These are phyloP conservation scores for Pandion haliaetus DNA, from an alignment of 2,113 vertebrate species.

Conservation along the genomic window DNA sequence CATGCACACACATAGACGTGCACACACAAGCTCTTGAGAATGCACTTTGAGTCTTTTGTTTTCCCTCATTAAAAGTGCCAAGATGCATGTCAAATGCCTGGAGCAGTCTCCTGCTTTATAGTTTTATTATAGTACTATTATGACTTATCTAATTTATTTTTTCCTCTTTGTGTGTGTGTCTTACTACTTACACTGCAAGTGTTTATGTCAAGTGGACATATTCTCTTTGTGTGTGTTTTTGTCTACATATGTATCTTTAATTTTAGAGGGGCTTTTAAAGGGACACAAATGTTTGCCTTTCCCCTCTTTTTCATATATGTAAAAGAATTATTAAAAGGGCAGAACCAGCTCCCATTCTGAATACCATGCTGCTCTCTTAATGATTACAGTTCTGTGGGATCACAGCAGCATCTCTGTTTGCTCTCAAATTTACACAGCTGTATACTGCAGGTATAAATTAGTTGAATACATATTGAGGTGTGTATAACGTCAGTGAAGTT, in stretches of 20 bases:
- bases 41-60: conserved; percentile 37
- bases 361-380: not conserved
- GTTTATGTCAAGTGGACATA: not conserved
- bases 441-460: not conserved
- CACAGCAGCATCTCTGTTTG: not conserved
- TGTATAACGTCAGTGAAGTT: not conserved
- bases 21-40: not conserved
- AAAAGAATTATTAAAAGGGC: not conserved
- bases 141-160: conserved; percentile 64
- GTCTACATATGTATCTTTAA: not conserved
- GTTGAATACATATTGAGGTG: not conserved
- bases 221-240: not conserved
- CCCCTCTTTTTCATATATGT: not conserved
- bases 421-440: not conserved
- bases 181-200: not conserved
- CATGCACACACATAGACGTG: not conserved
- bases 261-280: conserved; percentile 2
- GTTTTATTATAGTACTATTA: conserved; percentile 63
- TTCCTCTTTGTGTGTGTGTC: not conserved
- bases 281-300: not conserved
- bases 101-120: conserved; percentile 57
- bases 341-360: not conserved
- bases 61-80: conserved; percentile 63
- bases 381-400: not conserved
- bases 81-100: conserved; percentile 65